A percentile compares a stretch with the other conserved stretches of the same genome.
Conservation (phyloP, 2,797 vertebrate species). For the Gobio occitaniae region DNA sequence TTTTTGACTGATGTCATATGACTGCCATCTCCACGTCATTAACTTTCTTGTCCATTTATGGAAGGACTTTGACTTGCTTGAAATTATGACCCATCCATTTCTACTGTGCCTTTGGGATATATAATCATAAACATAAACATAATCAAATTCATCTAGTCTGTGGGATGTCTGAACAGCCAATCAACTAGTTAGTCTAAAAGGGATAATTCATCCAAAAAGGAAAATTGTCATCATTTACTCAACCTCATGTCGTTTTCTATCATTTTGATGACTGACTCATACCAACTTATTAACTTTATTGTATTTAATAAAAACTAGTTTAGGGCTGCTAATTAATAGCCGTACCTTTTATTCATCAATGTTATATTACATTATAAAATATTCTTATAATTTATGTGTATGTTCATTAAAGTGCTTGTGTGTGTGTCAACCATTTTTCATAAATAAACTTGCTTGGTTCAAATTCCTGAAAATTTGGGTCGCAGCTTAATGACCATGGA, state of each 20-base stretch:
- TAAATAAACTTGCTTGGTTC: no score
- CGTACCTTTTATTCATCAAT: no score
- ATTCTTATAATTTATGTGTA: no score
- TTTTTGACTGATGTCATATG: neutral
- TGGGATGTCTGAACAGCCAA: neutral
- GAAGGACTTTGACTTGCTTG: slow-evolving; percentile 2
- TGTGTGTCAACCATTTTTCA: no score
- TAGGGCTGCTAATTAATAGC: no score
- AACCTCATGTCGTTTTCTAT: neutral
- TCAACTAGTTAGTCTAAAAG: neutral
- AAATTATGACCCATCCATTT: neutral
- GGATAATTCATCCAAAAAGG: neutral
- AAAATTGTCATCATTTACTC: neutral
- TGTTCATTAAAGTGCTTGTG: no score
- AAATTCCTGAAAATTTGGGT: no score
- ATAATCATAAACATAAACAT: neutral
- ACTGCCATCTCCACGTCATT: neutral
- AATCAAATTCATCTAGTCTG: neutral
- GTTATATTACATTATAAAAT: no score
- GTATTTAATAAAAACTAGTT: no score
- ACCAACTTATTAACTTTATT: no score
- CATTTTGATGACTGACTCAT: no score
- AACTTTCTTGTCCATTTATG: neutral
- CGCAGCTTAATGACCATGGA: no score
- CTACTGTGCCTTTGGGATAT: neutral